These are phyloP conservation scores for Clarias pachynema DNA, from an alignment of 2,797 vertebrate species.

Conservation along the genomic window DNA sequence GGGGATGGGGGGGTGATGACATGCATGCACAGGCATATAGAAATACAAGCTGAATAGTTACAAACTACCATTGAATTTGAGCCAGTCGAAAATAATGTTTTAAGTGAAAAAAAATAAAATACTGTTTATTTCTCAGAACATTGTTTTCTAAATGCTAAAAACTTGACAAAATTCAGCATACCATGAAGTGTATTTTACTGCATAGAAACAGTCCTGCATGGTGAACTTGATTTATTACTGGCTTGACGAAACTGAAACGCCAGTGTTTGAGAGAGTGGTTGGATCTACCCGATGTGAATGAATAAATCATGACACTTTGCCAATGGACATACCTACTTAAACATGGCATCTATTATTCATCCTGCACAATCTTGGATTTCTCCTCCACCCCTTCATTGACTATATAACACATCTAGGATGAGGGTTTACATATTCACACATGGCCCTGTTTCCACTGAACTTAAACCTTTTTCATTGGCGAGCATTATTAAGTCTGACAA, in stretches of 20 bases:
- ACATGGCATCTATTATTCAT: conserved; percentile 68
- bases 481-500: conserved; percentile 47
- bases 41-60: conserved; percentile 34
- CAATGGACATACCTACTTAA: conserved; percentile 68
- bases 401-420: conserved; percentile 6
- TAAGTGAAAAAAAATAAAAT: too few relatives aligned
- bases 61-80: not conserved
- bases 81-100: too few relatives aligned
- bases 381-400: conserved; percentile 34
- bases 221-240: conserved; percentile 62
- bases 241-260: conserved; percentile 56
- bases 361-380: conserved; percentile 49
- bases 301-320: conserved; percentile 65
- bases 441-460: conserved; percentile 15
- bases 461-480: conserved; percentile 37
- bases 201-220: conserved; percentile 58
- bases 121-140: too few relatives aligned
- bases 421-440: conserved; percentile 32
- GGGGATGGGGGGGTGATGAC: not conserved
- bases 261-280: conserved; percentile 50
- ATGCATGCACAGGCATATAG: conserved; percentile 39
- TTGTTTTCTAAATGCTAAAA: not conserved
- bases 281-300: conserved; percentile 57
- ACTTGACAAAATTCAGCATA: conserved; percentile 51
- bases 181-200: conserved; percentile 55